phyloP scores from a whole-genome alignment of 2,797 vertebrate genomes.

The Channallabes apus region DNA sequence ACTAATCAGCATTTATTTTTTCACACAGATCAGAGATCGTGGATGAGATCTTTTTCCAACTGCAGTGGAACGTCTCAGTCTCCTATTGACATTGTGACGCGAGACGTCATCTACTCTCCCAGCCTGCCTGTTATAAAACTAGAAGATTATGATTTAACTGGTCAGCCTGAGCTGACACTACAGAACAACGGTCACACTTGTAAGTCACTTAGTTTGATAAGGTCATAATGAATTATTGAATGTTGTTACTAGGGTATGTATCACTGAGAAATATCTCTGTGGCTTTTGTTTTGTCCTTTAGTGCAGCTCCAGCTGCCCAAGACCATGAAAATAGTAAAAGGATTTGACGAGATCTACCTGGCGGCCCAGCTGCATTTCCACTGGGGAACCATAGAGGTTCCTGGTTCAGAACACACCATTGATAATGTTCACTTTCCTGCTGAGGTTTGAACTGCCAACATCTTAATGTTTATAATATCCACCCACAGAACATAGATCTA shows the following conservation, averaged over 20 bases:
- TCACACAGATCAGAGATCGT: constrained; percentile 57
- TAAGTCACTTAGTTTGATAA: constrained; percentile 57
- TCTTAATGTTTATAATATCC: constrained; percentile 1
- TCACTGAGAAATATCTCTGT: background rate
- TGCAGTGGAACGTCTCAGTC: constrained; percentile 76
- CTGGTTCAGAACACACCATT: constrained; percentile 79
- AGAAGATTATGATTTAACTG: constrained; percentile 71
- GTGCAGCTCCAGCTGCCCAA: constrained; percentile 60
- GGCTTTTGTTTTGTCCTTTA: constrained; percentile 28
- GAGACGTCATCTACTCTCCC: constrained; percentile 53
- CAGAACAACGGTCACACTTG: constrained; percentile 83
- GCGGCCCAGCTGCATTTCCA: constrained; percentile 82
- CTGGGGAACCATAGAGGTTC: constrained; percentile 69
- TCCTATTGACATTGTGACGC: constrained; percentile 74
- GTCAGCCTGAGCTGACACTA: constrained; percentile 61
- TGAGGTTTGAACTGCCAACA: constrained; percentile 70
- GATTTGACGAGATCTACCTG: constrained; percentile 55
- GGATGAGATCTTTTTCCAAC: constrained; percentile 52
- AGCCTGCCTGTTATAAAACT: constrained; percentile 65
- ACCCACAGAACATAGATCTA: constrained; percentile 9
- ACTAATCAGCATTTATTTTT: constrained; percentile 19
- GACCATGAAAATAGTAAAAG: constrained; percentile 59
- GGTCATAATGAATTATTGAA: background rate
- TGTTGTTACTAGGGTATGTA: background rate
- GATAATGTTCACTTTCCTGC: constrained; percentile 71